Conservation (phyloP, 2,113 vertebrate species). For the Rhinoptilus africanus region DNA sequence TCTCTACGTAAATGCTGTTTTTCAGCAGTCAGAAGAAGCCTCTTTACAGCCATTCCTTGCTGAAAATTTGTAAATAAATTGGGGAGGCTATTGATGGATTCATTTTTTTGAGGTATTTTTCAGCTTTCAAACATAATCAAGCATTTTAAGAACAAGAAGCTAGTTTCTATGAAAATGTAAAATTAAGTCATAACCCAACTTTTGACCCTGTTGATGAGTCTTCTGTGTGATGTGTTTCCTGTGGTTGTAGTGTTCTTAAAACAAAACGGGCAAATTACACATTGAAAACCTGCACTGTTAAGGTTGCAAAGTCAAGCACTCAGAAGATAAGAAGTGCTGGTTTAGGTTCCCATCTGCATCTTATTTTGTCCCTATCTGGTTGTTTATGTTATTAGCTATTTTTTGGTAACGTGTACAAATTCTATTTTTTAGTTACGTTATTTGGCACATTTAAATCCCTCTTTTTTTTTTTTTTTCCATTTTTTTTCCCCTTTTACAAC, state of each 20-base stretch:
- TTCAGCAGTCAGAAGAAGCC: neutral
- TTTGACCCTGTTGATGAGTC: neutral
- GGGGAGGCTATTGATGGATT: neutral
- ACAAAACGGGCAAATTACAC: neutral
- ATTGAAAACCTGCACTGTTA: neutral
- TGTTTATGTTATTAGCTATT: neutral
- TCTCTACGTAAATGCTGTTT: slow-evolving; percentile 19
- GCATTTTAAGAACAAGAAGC: neutral
- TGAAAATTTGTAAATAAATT: neutral
- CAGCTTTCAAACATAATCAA: neutral
- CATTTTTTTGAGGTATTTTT: neutral
- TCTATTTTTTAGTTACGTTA: neutral
- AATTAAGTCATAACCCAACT: neutral
- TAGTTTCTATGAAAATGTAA: neutral
- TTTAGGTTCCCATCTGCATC: neutral
- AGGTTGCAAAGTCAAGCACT: neutral
- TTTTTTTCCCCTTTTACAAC: neutral
- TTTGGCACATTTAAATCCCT: neutral
- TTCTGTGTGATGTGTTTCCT: neutral
- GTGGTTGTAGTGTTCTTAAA: neutral
- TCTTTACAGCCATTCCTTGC: neutral
- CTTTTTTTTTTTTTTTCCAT: no score
- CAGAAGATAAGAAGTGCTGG: neutral
- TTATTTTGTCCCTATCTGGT: neutral
- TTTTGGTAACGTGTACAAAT: neutral